A percentile compares a stretch with the other conserved stretches of the same genome.
These are phyloP conservation scores for Rafetus swinhoei DNA, from an alignment of 2,113 vertebrate species.

Conservation along the genomic window DNA sequence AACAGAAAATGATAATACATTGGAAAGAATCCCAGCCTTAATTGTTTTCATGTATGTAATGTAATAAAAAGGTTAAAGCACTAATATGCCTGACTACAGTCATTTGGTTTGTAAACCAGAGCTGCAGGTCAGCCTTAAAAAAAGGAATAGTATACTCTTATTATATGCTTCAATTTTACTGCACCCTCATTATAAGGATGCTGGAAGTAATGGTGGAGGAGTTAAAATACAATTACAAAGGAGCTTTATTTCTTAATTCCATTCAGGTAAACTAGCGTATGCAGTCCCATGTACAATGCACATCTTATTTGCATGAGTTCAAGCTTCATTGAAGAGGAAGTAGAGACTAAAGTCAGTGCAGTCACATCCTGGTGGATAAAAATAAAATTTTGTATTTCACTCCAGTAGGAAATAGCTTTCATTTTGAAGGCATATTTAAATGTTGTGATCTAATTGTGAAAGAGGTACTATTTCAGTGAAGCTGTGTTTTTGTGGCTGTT, in stretches of 20 bases:
- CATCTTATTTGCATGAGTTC: neutral
- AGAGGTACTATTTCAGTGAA: neutral
- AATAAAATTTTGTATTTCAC: neutral
- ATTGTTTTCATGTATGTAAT: slow-evolving; percentile 79
- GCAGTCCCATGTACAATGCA: fast-evolving
- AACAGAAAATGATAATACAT: slow-evolving; percentile 77
- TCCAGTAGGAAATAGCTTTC: slow-evolving; percentile 32
- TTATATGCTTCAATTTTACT: slow-evolving; percentile 47
- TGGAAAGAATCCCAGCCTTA: slow-evolving; percentile 75
- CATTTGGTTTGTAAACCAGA: slow-evolving; percentile 71
- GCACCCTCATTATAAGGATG: slow-evolving; percentile 42
- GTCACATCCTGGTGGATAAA: neutral
- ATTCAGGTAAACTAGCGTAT: slow-evolving; percentile 23
- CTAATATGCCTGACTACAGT: slow-evolving; percentile 57
- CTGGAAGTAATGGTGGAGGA: slow-evolving; percentile 44
- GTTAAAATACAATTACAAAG: slow-evolving; percentile 14
- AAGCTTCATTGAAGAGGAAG: neutral
- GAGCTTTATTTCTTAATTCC: slow-evolving; percentile 15
- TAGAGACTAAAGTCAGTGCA: fast-evolving
- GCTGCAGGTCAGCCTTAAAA: slow-evolving; percentile 68
- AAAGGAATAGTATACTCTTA: slow-evolving; percentile 39
- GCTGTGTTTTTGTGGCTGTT: slow-evolving; percentile 44
- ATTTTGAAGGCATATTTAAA: slow-evolving; percentile 46
- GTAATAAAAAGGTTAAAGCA: slow-evolving; percentile 76
- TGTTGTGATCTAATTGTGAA: slow-evolving; percentile 49